Percentiles rank a stretch among this genome's conserved stretches.
Evolutionary conservation across 2,888 invertebrate species (phyloP).

Genomic region (Tenthredo livida): DNA sequence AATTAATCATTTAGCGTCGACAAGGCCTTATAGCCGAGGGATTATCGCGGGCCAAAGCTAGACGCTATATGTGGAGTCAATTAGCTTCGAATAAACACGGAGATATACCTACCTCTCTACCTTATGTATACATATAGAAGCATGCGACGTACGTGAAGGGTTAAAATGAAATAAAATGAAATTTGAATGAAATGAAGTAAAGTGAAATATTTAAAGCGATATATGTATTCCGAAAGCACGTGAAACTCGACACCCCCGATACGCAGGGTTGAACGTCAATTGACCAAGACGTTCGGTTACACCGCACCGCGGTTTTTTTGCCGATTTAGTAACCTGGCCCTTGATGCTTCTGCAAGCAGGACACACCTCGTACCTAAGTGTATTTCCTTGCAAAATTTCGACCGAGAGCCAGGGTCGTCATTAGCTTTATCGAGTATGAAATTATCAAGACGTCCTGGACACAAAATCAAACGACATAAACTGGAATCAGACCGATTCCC

Average conservation of each 20-base stretch:
- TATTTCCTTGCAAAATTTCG: not conserved
- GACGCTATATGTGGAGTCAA: not conserved
- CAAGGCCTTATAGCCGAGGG: not conserved
- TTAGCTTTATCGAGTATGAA: slow-evolving; percentile 73
- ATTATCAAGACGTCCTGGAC: slow-evolving; percentile 72
- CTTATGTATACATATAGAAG: not conserved
- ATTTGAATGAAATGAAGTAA: not conserved
- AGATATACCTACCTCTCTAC: not conserved
- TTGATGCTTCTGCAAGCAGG: not conserved
- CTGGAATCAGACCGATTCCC: not conserved
- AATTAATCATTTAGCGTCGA: slow-evolving; percentile 44
- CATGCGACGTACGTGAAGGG: not conserved
- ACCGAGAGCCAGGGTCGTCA: slow-evolving; percentile 63
- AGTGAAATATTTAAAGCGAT: not conserved
- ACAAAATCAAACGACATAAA: slow-evolving; percentile 55
- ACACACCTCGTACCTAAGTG: not conserved
- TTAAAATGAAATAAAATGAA: not conserved
- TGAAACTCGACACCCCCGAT: slow-evolving; percentile 32
- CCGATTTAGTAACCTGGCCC: not conserved
- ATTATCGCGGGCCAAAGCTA: slow-evolving; percentile 19
- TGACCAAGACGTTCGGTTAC: slow-evolving; percentile 13
- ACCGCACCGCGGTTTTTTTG: slow-evolving; percentile 11
- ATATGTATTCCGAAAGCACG: not conserved
- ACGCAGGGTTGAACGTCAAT: slow-evolving; percentile 16
- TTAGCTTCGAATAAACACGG: slow-evolving; percentile 37